Evolutionary conservation across 2,797 vertebrate species (phyloP).

Genomic region (Nyctibius grandis): DNA sequence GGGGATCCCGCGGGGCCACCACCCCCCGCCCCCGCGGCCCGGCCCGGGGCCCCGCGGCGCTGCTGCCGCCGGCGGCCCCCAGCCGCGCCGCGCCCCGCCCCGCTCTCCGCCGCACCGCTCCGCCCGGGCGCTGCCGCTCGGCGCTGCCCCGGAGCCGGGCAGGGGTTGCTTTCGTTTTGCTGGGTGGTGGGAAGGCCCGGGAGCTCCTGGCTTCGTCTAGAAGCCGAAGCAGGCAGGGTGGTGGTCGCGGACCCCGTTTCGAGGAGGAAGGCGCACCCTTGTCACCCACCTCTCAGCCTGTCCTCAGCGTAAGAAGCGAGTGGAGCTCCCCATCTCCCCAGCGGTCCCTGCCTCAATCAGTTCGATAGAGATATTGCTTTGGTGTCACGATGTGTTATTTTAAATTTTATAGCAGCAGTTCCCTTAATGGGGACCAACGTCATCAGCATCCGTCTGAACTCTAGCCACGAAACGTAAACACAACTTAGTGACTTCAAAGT

Average conservation of each 20-base stretch:
- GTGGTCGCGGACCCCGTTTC: not conserved
- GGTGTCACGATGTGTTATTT: accelerated
- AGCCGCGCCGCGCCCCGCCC: not conserved
- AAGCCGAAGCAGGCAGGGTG: not conserved
- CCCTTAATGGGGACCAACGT: not conserved
- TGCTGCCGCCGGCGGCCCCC: not conserved
- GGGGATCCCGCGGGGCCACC: not conserved
- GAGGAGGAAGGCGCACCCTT: accelerated
- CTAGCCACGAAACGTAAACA: accelerated
- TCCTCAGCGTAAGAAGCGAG: accelerated
- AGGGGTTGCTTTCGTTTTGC: too few species aligned
- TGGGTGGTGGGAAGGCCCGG: not conserved
- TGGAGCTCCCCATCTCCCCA: accelerated
- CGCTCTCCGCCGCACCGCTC: too few species aligned
- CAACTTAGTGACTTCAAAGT: not conserved
- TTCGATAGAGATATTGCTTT: accelerated
- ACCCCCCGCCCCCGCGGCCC: not conserved
- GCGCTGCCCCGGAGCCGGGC: too few species aligned
- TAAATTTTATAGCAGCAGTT: not conserved
- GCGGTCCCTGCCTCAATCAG: accelerated
- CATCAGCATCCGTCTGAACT: not conserved
- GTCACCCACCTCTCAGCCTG: accelerated
- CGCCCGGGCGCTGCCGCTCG: too few species aligned
- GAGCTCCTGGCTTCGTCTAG: not conserved
- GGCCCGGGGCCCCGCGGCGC: too few species aligned